phyloP scores from a whole-genome alignment of 2,113 vertebrate genomes.

The western clawed frog (Xenopus tropicalis) region UCB_Xtro_10.0 CM004444.2:121645501-121646000 shows the following conservation, averaged over 20 bases:
- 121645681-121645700: neutral
- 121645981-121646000: no score
- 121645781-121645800: neutral
- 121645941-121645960: no score
- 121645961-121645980: no score
- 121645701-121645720: neutral
- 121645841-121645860: no score
- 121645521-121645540: neutral
- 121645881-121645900: no score
- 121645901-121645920: no score
- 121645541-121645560: neutral
- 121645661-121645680: neutral
- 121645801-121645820: no score
- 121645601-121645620: slow-evolving; percentile 7
- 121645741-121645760: neutral
- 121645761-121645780: neutral
- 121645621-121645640: slow-evolving; percentile 3
- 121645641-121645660: slow-evolving; percentile 7
- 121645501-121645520: neutral
- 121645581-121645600: neutral
- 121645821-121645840: no score
- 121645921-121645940: no score
- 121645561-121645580: neutral
- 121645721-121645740: neutral
- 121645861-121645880: no score